Evolutionary conservation across 2,888 invertebrate genomes (phyloP).

Genomic region (Hipparchia sbordonii): DNA sequence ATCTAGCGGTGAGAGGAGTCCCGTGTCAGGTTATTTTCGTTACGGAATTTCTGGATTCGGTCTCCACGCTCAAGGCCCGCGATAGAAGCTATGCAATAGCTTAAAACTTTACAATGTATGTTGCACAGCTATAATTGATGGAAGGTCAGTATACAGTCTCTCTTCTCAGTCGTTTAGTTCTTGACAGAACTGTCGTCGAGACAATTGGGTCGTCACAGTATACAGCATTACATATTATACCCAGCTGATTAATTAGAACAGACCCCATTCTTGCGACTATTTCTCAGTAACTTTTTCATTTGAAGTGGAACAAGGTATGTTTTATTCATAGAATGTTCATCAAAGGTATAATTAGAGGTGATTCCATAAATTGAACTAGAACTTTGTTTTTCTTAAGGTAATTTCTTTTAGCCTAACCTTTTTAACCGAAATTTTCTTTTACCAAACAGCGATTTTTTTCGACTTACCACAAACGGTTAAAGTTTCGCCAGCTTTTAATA

Average conservation of each 20-base stretch:
- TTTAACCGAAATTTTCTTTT: neutral
- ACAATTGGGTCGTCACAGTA: too few species aligned
- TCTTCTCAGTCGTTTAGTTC: too few species aligned
- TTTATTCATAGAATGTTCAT: slow-evolving; percentile 12
- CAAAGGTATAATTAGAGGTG: slow-evolving; percentile 22
- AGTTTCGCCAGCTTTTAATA: neutral
- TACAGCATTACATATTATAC: too few species aligned
- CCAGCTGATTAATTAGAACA: neutral
- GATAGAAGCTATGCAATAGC: too few species aligned
- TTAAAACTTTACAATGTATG: too few species aligned
- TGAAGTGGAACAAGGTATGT: slow-evolving; percentile 3
- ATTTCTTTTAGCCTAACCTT: slow-evolving; percentile 13
- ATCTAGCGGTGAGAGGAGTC: too few species aligned
- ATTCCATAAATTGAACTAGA: slow-evolving; percentile 12
- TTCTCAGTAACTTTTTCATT: neutral
- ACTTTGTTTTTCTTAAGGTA: slow-evolving; percentile 17
- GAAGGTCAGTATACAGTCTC: too few species aligned
- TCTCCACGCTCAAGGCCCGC: too few species aligned
- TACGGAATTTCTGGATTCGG: too few species aligned
- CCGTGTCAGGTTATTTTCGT: too few species aligned
- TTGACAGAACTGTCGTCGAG: too few species aligned
- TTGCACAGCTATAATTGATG: too few species aligned
- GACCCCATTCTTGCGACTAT: neutral
- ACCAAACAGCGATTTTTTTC: neutral
- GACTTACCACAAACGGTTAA: neutral